phyloP scores from a whole-genome alignment of 2,113 vertebrate genomes.

The Muntiacus muntjak region DNA sequence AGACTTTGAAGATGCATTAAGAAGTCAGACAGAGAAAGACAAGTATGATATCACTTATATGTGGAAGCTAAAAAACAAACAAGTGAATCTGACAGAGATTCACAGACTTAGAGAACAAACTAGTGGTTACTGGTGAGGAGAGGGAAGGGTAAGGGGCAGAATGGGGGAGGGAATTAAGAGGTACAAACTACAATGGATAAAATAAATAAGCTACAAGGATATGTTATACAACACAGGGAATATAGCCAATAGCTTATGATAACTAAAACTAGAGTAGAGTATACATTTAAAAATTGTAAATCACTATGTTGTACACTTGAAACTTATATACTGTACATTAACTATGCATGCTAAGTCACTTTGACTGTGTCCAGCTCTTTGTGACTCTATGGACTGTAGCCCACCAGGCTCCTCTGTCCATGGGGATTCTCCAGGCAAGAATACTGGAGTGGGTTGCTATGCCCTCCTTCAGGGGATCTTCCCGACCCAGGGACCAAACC shows the following conservation, averaged over 20 bases:
- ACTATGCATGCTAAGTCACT: not conserved
- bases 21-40: not conserved
- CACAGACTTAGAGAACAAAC: not conserved
- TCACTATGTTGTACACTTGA: not conserved
- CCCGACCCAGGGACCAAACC: not conserved
- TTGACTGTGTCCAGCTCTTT: not conserved
- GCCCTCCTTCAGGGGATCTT: not conserved
- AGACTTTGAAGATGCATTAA: not conserved
- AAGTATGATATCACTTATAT: not conserved
- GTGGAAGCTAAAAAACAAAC: not conserved
- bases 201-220: not conserved
- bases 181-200: not conserved
- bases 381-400: not conserved
- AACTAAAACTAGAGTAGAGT: not conserved
- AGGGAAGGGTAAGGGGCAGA: not conserved
- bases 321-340: not conserved
- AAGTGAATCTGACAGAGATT: not conserved
- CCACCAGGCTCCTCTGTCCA: not conserved
- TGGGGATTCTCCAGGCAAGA: not conserved
- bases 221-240: not conserved
- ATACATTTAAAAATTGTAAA: not conserved
- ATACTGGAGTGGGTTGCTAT: not conserved
- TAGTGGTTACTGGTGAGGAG: not conserved
- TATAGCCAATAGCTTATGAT: not conserved
- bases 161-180: not conserved